Evolutionary conservation across 1,140 invertebrate genomes (phyloP), one percentile per base, ranked within the genome.

Genomic region (Grapholita molesta): DNA sequence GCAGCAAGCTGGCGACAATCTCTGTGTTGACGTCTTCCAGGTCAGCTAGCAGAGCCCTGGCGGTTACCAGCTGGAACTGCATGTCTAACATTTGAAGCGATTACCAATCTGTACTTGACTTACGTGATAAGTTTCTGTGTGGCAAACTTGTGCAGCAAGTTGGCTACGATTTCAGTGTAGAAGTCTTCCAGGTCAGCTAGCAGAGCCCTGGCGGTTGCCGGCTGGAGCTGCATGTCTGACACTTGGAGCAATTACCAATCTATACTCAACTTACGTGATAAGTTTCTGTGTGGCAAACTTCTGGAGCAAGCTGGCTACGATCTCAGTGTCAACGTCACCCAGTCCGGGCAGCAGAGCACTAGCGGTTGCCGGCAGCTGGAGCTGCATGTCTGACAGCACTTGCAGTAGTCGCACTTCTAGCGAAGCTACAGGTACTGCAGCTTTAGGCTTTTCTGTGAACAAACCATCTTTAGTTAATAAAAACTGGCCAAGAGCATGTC

Each of bases 251-350:
- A n/a, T n/a, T n/a, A n/a, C n/a, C 28, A 7, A 30, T n/a, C 1
- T 18, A 8, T 4, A 42, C 0, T 38, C 0, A 70, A 72, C 83
- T 86, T 78, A 92, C 88, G 72, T 95, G 70, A 99, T 96, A 15
- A 98, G 91, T 76, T 97, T 96, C 87, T 98, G 97, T 38, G 95
- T 94, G 8, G 97, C 95, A 92, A 99, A 96, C 86, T 98, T 99
- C 74, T 97, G 94, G 0, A 99, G 84, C 61, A 98, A 73, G 25
- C 83, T 90, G 4, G 84, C 86, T 6, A 92, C 86, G 61, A 90
- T 90, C 1, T 80, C 84, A 5, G 87, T 77, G n/a, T 92, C 88
- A 2, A 90, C 87, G 67, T 89, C 88, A 5, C 87, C 86, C 0
- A 92, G 70, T 0, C 88, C 88, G 1, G 89, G 89, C 65, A 91